Base-by-base conservation (phyloP, 2,888 invertebrate species). In the Polymixis lichenea region DNA sequence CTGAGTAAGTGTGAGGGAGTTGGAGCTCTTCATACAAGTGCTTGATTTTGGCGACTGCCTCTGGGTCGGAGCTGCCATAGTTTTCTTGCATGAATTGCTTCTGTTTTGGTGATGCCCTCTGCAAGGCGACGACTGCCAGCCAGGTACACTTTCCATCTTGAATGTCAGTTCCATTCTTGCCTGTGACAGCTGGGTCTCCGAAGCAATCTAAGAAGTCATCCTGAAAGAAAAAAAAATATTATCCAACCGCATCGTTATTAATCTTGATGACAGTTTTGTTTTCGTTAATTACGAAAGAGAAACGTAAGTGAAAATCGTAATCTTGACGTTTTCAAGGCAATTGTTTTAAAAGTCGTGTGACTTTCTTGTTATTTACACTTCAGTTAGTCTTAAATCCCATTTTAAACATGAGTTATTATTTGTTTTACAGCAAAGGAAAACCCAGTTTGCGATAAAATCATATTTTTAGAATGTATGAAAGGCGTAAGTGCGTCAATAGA, bases 101-200 rank as follows among this genome's bases (percentile, higher is more conserved):
- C 90, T 99, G 98, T 8, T 97, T 95, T 0, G 97, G 97, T 65
- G 97, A 97, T 0, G 98, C 98, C 73, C 98, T 97, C 93, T 99
- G 98, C 80, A 99, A 95, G 17, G 99, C 99, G 1, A 98, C 98
- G 1, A 99, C 98, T 2, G 98, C 98, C 53, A 99, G 95, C 99
- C 99, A 99, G 0, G 99, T 98, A 94, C 99, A 99, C 95, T 99
- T 99, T 53, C 99, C 99, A 88, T 99, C 99, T 94, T 98, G 97
- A 87, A 99, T 99, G 92, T 99, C 99, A 0, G 98, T 98, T 53
- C 99, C 98, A 58, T 97, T 96, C 96, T 99, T 99, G 13, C 99
- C 99, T 0, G 98, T 99, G 4, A 98, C 97, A 15, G 97, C 96
- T 25, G 98, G 97, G 92, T 99, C 98, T 0, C 99, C 99, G 93